A percentile compares a stretch with the other conserved stretches of the same genome.
These are phyloP conservation scores for Diaprepes abbreviatus DNA, from an alignment of 2,888 invertebrate genomes.

Conservation along the genomic window DNA sequence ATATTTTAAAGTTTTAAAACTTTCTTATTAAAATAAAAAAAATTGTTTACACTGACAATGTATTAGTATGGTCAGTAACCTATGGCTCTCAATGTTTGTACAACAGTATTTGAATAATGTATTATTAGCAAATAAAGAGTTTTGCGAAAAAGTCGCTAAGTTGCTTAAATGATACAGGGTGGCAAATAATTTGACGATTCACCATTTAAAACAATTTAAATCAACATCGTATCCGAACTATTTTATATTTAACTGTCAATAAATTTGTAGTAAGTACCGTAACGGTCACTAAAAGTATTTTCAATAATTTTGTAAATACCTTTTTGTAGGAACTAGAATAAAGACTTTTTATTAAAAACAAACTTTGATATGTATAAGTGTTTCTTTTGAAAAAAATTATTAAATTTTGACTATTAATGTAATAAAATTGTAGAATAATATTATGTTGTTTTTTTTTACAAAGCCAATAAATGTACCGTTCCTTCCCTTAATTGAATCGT, in stretches of 20 bases:
- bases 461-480: too few relatives aligned
- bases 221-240: conserved; percentile 12
- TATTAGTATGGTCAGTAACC: conserved; percentile 2
- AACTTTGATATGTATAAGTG: conserved; percentile 46
- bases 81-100: conserved; percentile 4
- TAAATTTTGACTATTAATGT: conserved; percentile 43
- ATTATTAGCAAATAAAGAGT: conserved; percentile 27
- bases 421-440: conserved; percentile 43
- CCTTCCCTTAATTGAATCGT: too few relatives aligned
- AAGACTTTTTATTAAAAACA: conserved; percentile 43
- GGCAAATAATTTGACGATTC: conserved; percentile 18
- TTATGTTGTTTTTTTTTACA: conserved; percentile 14
- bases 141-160: conserved; percentile 19
- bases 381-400: conserved; percentile 40
- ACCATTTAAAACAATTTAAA: conserved; percentile 19
- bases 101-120: conserved; percentile 31
- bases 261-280: conserved; percentile 28
- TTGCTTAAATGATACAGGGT: conserved; percentile 37
- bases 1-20: neutral
- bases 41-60: neutral
- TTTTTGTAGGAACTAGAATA: conserved; percentile 37
- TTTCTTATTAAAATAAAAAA: neutral
- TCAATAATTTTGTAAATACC: conserved; percentile 45
- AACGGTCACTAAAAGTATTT: conserved; percentile 11
- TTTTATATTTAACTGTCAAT: conserved; percentile 38